Percentiles rank a stretch among this genome's conserved stretches.
Conservation (phyloP, 2,113 vertebrate genomes). For the Siniperca chuatsi region DNA sequence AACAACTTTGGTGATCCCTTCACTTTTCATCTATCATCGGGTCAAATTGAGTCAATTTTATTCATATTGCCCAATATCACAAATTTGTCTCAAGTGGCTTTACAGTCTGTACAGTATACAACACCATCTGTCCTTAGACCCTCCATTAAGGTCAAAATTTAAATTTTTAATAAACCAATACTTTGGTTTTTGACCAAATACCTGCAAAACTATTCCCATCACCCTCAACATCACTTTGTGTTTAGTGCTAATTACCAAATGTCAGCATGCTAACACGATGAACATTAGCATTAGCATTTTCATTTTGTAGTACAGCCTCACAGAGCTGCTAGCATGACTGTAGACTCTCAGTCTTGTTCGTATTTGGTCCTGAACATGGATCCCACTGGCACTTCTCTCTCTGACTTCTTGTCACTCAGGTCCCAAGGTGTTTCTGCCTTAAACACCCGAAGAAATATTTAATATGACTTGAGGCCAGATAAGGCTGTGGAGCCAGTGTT, state of each 20-base stretch:
- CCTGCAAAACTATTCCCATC: neutral
- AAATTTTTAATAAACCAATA: neutral
- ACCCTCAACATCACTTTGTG: neutral
- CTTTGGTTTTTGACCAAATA: neutral
- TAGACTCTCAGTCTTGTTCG: neutral
- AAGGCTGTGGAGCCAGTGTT: conserved; percentile 28
- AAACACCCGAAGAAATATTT: conserved; percentile 68
- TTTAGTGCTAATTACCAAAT: neutral
- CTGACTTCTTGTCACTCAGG: conserved; percentile 28
- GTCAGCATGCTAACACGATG: neutral
- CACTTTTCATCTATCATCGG: neutral
- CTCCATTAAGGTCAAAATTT: neutral
- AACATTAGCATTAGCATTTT: neutral
- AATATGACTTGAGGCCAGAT: conserved; percentile 56
- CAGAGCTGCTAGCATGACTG: neutral
- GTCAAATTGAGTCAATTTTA: neutral
- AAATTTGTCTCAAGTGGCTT: neutral
- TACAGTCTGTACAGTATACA: neutral
- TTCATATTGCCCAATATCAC: neutral
- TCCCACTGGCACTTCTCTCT: conserved; percentile 15
- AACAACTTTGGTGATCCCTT: neutral
- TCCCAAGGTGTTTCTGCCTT: conserved; percentile 64
- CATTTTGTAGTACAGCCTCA: neutral
- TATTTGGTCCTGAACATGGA: conserved; percentile 19
- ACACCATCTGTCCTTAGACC: neutral